A percentile compares a stretch with the other conserved stretches of the same genome.
These are phyloP conservation scores for Listrodromus nycthemerus DNA, from an alignment of 2,888 invertebrate species.

Conservation along the genomic window DNA sequence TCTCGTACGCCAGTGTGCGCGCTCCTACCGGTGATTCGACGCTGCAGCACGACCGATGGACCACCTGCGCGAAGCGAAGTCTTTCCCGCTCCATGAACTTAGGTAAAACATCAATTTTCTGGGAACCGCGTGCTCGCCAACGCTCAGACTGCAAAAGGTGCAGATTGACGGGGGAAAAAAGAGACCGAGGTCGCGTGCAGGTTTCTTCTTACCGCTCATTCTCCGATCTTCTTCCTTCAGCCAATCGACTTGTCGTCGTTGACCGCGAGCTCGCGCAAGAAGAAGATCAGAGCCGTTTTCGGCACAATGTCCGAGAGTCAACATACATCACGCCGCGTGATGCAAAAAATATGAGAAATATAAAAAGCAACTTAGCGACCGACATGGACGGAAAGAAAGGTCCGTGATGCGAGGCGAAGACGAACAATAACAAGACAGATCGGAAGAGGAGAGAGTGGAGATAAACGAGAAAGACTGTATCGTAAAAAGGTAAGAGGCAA, in stretches of 20 bases:
- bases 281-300: conserved; percentile 56
- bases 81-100: conserved; percentile 64
- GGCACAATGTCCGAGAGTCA: conserved; percentile 29
- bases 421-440: conserved; percentile 28
- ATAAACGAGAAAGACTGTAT: conserved; percentile 1
- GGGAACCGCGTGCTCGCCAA: conserved; percentile 48
- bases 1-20: conserved; percentile 33
- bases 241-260: conserved; percentile 4
- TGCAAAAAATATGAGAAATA: not conserved
- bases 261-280: conserved; percentile 5
- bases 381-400: conserved; percentile 12
- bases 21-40: conserved; percentile 3
- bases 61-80: conserved; percentile 34
- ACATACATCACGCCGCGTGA: conserved; percentile 21
- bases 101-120: conserved; percentile 66
- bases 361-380: conserved; percentile 27
- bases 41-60: not conserved
- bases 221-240: conserved; percentile 16
- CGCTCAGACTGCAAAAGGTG: conserved; percentile 23
- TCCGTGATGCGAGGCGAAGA: conserved; percentile 28
- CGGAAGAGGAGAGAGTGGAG: conserved; percentile 6
- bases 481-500: conserved; percentile 24
- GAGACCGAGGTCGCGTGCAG: conserved; percentile 48
- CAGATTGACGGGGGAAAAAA: conserved; percentile 11
- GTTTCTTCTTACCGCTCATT: conserved; percentile 32